phyloP scores from a whole-genome alignment of 2,888 invertebrate genomes.

The Drosophila pseudotalamancana region DNA sequence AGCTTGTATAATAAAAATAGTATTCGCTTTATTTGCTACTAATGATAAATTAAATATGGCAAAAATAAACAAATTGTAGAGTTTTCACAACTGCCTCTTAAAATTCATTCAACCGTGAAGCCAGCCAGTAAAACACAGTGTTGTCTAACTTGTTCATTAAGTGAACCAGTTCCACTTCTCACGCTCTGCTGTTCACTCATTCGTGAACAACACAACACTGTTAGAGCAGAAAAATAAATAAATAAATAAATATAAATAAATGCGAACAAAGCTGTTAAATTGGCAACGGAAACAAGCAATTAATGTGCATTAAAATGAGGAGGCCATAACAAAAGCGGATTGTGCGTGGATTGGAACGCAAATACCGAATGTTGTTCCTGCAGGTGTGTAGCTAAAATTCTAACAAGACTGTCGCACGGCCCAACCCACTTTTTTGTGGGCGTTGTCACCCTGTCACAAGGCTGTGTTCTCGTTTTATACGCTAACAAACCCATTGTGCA shows the following conservation, averaged over 20 bases:
- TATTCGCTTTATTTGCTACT: not conserved
- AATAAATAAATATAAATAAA: conserved; percentile 48
- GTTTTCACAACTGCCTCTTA: too few relatives aligned
- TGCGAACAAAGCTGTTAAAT: conserved; percentile 25
- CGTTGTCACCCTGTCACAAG: conserved; percentile 64
- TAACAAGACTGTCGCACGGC: conserved; percentile 26
- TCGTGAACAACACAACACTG: conserved; percentile 45
- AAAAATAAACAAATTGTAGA: too few relatives aligned
- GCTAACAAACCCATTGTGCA: conserved; percentile 40
- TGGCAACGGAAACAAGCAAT: conserved; percentile 33
- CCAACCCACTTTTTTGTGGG: conserved; percentile 62
- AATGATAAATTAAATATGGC: not conserved
- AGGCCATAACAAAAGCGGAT: conserved; percentile 48
- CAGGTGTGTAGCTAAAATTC: conserved; percentile 60
- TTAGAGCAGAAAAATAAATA: conserved; percentile 47
- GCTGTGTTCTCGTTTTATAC: conserved; percentile 28
- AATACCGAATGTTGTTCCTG: conserved; percentile 58
- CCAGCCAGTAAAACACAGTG: conserved; percentile 15
- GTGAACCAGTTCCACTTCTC: conserved; percentile 18
- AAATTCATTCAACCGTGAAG: not conserved
- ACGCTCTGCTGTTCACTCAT: conserved; percentile 5
- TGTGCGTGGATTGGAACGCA: conserved; percentile 54
- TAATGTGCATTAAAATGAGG: conserved; percentile 38
- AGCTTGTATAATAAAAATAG: not conserved
- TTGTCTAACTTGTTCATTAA: not conserved